Evolutionary conservation across 1,140 invertebrate species (phyloP), one percentile per base, ranked within the genome.

Genomic region (Platorchestia sp.): DNA sequence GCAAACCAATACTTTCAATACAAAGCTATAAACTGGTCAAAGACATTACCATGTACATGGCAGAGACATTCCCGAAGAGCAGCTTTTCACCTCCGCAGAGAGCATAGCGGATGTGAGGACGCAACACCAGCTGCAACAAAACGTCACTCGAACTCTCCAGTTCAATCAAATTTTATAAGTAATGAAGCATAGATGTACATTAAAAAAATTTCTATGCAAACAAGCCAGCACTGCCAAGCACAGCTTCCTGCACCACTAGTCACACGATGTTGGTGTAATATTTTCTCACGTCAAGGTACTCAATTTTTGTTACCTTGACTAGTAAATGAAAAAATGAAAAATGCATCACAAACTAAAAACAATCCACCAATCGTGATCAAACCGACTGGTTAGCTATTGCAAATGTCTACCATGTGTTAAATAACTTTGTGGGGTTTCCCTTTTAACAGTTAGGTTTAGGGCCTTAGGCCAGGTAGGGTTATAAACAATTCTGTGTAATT

Each of bases 81-180:
- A 93, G 91, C 91, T 44, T 45, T 47, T 44, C 91, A 93, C 45
- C 45, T 22, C 91, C 91, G 5, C 41, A 14, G 0, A 93, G 43
- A n/a, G 44, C 91, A 47, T 93, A 93, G 43, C 45, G 91, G 91
- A 93, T 40, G 45, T 47, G 43, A 44, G 91, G 91, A 36, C 91
- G 45, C 40, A 93, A 45, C 36, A 93, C 40, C 6, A 45, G 91
- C 91, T 93, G 91, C n/a, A 47, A 47, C 43, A 93, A 45, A 93
- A 93, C 10, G 0, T 19, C 14, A 75, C 59, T 22, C 27, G 36
- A 36, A 75, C 59, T 75, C 36, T 75, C 27, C 10, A 75, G 7
- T 19, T 10, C 14, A 75, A 36, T 19, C 19, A 10, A 51, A 6
- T 51, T 51, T 51, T 51, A 19, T 51, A 36, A 27, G 27, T 75